Evolutionary conservation across 2,888 invertebrate genomes (phyloP).

Genomic region (Lithophane semibrunnea): DNA sequence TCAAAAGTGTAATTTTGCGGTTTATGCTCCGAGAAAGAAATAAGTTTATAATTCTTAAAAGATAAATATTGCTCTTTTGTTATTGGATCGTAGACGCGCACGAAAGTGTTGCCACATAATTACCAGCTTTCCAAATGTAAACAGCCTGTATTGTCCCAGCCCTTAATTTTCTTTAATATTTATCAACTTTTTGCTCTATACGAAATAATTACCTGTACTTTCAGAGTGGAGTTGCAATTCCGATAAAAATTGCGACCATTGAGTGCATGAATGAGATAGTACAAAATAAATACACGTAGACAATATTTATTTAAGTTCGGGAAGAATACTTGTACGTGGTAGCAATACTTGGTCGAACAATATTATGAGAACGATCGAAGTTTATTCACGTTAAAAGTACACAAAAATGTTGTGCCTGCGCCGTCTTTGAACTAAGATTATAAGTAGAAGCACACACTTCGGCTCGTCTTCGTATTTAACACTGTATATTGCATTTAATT

Average conservation of each 20-base stretch:
- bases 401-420: conserved; percentile 54
- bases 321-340: conserved; percentile 9
- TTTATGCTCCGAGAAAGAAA: conserved; percentile 6
- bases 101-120: background rate
- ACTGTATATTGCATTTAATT: conserved; percentile 84
- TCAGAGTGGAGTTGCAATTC: conserved; percentile 34
- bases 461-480: conserved; percentile 81
- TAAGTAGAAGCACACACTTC: conserved; percentile 81
- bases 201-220: conserved; percentile 41
- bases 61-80: background rate
- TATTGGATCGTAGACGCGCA: background rate
- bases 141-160: conserved; percentile 17
- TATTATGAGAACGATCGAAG: conserved; percentile 13
- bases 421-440: conserved; percentile 62
- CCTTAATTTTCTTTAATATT: conserved; percentile 38
- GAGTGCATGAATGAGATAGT: conserved; percentile 59
- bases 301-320: conserved; percentile 46
- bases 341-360: background rate
- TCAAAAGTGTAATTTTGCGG: conserved; percentile 11
- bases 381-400: conserved; percentile 29
- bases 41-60: background rate
- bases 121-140: conserved; percentile 6
- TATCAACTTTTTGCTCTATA: conserved; percentile 22
- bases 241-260: conserved; percentile 47
- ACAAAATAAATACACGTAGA: conserved; percentile 50